Conservation (phyloP, 2,113 vertebrate genomes). For the Columba livia region DNA sequence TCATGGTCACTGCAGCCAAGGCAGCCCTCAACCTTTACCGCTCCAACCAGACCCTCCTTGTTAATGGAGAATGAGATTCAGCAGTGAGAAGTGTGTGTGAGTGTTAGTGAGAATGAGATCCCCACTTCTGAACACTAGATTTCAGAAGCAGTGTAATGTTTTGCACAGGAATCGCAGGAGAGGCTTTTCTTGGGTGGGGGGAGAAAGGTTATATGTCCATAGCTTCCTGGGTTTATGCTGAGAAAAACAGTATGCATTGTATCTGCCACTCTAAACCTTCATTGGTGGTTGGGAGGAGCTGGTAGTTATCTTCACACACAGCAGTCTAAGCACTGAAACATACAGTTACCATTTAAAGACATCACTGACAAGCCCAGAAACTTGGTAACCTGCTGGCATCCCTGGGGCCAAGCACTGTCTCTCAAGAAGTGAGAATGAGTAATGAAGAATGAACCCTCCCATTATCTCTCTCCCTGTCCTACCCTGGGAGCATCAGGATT, state of each 20-base stretch:
- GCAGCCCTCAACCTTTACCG: no score
- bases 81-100: no score
- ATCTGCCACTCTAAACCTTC: neutral
- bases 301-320: neutral
- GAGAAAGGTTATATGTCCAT: neutral
- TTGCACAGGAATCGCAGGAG: neutral
- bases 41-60: no score
- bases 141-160: neutral
- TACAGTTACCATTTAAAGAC: neutral
- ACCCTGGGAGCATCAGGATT: neutral
- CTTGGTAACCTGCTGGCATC: neutral
- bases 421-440: neutral
- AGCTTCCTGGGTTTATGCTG: neutral
- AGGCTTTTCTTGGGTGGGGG: neutral
- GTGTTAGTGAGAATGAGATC: no score
- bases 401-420: neutral
- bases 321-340: neutral
- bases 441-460: neutral
- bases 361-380: neutral
- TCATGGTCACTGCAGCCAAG: no score
- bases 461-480: neutral
- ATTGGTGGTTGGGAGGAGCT: neutral
- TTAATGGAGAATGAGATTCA: no score
- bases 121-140: neutral
- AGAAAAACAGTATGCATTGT: neutral